Evolutionary conservation across 1,140 invertebrate genomes (phyloP).

Genomic region (Zaprionus inermis): DNA sequence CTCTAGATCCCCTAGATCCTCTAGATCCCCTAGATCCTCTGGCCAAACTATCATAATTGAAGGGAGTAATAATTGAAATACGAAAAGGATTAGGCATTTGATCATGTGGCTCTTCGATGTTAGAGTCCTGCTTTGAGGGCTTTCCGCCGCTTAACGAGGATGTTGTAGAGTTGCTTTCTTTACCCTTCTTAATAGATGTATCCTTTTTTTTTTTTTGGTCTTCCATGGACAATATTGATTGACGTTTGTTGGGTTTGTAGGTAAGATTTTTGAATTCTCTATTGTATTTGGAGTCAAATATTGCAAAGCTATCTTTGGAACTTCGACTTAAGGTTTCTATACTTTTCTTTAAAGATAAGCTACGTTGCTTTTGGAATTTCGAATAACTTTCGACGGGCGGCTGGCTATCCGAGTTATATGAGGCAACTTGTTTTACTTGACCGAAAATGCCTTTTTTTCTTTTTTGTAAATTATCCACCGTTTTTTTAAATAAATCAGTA

Average conservation of each 20-base stretch:
- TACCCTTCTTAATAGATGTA: neutral
- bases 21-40: no score
- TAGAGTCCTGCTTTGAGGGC: neutral
- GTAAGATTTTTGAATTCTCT: neutral
- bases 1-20: no score
- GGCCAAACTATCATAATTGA: neutral
- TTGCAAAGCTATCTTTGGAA: neutral
- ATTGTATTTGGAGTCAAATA: neutral
- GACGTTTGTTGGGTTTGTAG: neutral
- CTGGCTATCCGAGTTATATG: neutral
- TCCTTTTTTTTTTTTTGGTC: neutral
- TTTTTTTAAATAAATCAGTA: neutral
- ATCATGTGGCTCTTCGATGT: neutral
- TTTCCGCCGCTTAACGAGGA: neutral
- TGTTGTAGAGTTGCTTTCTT: neutral
- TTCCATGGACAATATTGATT: neutral
- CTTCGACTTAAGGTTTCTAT: neutral
- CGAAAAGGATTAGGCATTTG: neutral
- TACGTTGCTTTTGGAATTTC: neutral
- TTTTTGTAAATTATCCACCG: neutral
- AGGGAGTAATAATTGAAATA: neutral
- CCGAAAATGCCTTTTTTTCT: neutral
- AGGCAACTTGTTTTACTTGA: neutral
- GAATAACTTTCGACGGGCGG: neutral
- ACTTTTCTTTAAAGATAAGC: neutral